Evolutionary conservation across 2,113 vertebrate species (phyloP).

Genomic region (Pteruthius melanotis): DNA sequence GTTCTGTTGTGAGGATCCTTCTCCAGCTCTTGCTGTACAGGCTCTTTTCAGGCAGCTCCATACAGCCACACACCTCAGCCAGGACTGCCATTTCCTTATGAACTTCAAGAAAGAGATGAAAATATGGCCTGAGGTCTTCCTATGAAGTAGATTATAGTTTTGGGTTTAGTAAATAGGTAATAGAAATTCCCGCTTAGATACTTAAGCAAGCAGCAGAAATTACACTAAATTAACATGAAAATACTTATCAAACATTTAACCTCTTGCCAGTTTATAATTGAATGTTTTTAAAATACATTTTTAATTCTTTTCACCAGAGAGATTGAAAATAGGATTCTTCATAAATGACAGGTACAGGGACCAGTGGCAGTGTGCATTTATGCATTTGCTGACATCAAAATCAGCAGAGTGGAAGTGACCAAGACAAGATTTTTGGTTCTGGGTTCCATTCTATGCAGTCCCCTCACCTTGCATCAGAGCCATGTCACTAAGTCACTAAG

Average conservation of each 20-base stretch:
- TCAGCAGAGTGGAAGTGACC: background rate
- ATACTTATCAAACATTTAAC: slow-evolving; percentile 8
- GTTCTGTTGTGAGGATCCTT: background rate
- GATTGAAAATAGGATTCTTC: slow-evolving; percentile 3
- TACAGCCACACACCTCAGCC: background rate
- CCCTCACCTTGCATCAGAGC: background rate
- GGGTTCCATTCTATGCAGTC: background rate
- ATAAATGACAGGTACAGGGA: background rate
- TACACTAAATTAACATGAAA: slow-evolving; percentile 10
- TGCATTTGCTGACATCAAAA: background rate
- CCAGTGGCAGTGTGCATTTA: background rate
- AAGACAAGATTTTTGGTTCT: background rate
- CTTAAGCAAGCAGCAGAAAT: slow-evolving; percentile 1
- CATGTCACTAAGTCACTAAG: background rate
- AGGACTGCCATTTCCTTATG: background rate
- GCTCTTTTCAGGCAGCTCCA: background rate
- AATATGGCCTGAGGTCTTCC: background rate
- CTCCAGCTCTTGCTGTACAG: background rate
- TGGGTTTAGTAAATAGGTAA: background rate
- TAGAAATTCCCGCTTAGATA: background rate
- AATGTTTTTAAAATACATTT: slow-evolving; percentile 31
- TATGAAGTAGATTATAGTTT: background rate
- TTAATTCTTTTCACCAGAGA: background rate
- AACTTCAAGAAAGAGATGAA: background rate
- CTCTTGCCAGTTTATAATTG: slow-evolving; percentile 17